These are phyloP conservation scores for Porites evermanni DNA, from an alignment of 92 coral and sea anemone species.

Conservation along the genomic window DNA sequence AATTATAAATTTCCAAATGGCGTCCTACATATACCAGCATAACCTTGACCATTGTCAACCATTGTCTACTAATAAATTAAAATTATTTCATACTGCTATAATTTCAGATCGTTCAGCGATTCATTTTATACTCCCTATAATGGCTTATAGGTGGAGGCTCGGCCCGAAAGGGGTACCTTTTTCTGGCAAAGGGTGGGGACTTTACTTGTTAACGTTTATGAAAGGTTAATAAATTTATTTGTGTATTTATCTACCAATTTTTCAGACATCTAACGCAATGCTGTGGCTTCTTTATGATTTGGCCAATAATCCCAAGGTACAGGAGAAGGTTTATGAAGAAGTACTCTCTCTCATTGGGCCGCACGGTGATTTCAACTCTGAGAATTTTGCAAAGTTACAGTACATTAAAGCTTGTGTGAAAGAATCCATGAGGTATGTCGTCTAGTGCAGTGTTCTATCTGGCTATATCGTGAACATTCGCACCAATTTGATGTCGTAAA, in stretches of 20 bases:
- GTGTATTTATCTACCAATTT: no score
- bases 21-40: no score
- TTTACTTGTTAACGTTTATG: no score
- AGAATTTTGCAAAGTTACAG: conserved; percentile 7
- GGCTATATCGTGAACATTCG: no score
- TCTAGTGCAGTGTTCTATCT: no score
- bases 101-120: conserved; percentile 16
- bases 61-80: no score
- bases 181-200: no score
- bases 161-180: no score
- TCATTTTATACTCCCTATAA: neutral
- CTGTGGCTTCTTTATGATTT: conserved; percentile 11
- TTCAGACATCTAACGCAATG: neutral
- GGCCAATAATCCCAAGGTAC: conserved; percentile 15
- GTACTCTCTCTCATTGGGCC: neutral
- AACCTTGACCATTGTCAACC: neutral
- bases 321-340: conserved; percentile 9
- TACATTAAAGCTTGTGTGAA: conserved; percentile 26
- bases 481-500: no score
- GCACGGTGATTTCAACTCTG: conserved; percentile 9
- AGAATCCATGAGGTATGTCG: neutral
- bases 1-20: no score
- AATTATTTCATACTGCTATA: neutral
- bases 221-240: no score
- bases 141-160: no score